Base-by-base conservation (phyloP, 2,113 vertebrate genomes). In the Globicephala melas region DNA sequence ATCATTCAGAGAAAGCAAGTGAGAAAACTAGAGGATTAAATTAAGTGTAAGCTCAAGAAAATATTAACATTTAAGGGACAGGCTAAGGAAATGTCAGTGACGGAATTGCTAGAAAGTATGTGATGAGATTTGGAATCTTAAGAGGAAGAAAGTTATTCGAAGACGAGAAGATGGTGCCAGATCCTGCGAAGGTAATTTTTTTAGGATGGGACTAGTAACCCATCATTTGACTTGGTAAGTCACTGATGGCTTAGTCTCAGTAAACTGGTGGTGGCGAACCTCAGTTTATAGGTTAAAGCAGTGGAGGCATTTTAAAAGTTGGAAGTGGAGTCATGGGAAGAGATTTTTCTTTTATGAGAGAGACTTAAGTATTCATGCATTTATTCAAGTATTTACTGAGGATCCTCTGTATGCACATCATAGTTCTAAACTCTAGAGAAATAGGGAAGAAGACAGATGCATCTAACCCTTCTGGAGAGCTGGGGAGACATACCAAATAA, bases 11-110 rank as follows among this genome's bases (percentile, higher is more conserved):
- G 67, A 79, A 94, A 90, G 55, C 15, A 62, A 90, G 20, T 67
- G 76, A 84, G 31, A 80, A 94, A 89, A 68, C n/a, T 70, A 88
- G 55, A 74, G 20, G 26, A 26, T 53, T 90, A 25, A 95, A 21
- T 80, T 80, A 58, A 70, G 53, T 86, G 13, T 93, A 33, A 94
- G 41, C 63, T 96, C 68, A 95, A 79, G 85, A 89, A 95, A 92
- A 90, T 58, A 93, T 62, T 89, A 71, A 77, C 44, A 62, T 92
- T 88, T 65, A 88, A 96, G 73, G 71, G 67, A 77, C 31, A 86
- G 62, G 47, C 87, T 91, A 74, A 73, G 58, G 73, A 70, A 82
- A 80, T 3, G 3, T 76, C 81, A 67, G 0, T 93, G 67, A 81
- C 71, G 70, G 28, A 91, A 53, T 81, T 93, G 67, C 55, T 21